These are phyloP conservation scores for Aratinga solstitialis DNA, from an alignment of 2,797 vertebrate species.

Conservation along the genomic window DNA sequence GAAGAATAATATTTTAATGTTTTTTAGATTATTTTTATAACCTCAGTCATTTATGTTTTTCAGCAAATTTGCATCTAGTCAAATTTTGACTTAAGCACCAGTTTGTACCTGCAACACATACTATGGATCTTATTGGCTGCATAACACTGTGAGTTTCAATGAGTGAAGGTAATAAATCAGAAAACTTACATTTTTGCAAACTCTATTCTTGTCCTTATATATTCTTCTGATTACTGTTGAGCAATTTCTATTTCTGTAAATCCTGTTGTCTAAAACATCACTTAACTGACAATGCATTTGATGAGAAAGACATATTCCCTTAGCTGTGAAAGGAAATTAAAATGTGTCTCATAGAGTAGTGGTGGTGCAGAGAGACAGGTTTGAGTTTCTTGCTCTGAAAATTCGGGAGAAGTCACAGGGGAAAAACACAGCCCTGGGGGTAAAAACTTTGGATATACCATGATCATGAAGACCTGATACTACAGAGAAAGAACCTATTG, in stretches of 20 bases:
- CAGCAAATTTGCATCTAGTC: not conserved
- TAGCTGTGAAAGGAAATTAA: not conserved
- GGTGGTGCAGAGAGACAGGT: not conserved
- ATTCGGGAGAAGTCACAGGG: not conserved
- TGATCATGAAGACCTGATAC: not conserved
- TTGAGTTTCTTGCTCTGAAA: not conserved
- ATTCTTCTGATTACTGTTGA: not conserved
- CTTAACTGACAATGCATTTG: fast-evolving
- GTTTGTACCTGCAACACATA: not conserved
- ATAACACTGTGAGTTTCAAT: not conserved
- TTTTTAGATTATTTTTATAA: not conserved
- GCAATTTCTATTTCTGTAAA: not conserved
- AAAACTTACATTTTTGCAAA: not conserved
- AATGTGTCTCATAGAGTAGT: not conserved
- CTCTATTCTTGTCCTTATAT: not conserved
- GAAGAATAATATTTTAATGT: not conserved
- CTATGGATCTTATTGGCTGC: not conserved
- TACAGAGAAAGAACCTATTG: not conserved
- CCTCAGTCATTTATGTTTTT: not conserved
- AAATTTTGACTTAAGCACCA: not conserved
- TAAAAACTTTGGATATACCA: not conserved
- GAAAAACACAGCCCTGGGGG: not conserved
- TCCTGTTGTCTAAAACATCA: not conserved
- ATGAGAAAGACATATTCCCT: not conserved
- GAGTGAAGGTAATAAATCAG: not conserved